Conservation (phyloP, 2,888 invertebrate genomes). For the Ectemnius cavifrons region DNA sequence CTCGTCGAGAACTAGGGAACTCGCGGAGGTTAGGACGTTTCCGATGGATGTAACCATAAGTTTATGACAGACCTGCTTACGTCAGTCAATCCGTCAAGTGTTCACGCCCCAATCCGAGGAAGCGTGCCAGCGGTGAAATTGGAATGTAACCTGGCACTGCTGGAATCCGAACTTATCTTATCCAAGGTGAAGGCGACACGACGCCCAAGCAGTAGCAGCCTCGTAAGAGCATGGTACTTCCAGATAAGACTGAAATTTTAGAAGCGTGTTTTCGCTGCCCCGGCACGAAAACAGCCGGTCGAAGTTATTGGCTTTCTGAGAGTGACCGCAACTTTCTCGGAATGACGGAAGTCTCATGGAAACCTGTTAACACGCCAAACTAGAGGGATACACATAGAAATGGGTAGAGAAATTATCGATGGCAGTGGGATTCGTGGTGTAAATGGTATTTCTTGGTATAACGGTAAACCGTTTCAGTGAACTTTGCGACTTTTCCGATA, state of each 20-base stretch:
- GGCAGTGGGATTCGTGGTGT: no score
- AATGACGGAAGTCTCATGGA: no score
- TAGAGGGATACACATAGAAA: no score
- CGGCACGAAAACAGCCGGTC: not conserved
- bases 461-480: no score
- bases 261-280: constrained; percentile 34
- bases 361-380: no score
- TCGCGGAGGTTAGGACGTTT: no score
- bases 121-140: constrained; percentile 38
- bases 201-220: constrained; percentile 52
- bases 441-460: no score
- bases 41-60: no score
- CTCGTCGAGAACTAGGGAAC: no score
- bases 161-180: constrained; percentile 67
- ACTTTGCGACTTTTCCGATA: no score
- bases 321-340: not conserved
- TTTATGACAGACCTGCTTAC: no score
- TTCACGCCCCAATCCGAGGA: constrained; percentile 6
- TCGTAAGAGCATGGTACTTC: constrained; percentile 47
- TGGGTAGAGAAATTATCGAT: no score
- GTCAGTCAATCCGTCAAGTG: not conserved
- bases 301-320: not conserved
- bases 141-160: constrained; percentile 41
- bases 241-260: constrained; percentile 61
- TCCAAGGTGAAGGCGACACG: constrained; percentile 57